These are phyloP conservation scores for Pterocles gutturalis DNA, from an alignment of 2,113 vertebrate genomes.

Conservation along the genomic window DNA sequence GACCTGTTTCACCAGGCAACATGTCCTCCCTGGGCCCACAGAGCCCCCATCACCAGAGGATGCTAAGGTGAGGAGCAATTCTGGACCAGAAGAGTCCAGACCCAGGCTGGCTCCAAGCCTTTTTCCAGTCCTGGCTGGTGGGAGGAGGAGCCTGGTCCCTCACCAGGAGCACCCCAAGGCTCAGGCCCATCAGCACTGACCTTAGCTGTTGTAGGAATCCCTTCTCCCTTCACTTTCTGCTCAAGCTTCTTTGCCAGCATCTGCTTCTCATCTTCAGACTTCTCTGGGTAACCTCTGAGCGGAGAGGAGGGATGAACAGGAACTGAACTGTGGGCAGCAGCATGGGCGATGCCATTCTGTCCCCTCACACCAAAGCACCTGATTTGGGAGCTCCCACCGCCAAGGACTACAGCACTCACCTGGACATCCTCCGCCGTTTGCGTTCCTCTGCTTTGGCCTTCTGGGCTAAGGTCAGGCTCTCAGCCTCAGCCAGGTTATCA, in stretches of 20 bases:
- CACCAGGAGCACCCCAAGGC: neutral
- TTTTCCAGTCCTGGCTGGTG: neutral
- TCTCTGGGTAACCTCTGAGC: conserved; percentile 86
- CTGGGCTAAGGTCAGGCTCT: conserved; percentile 94
- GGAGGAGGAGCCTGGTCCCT: neutral
- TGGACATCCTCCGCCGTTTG: conserved; percentile 86
- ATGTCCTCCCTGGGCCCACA: neutral
- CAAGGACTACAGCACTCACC: conserved; percentile 66
- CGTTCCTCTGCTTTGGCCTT: conserved; percentile 94
- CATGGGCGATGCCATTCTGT: neutral
- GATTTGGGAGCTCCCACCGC: fast-evolving
- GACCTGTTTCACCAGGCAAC: neutral
- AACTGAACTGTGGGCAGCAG: neutral
- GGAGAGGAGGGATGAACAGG: neutral
- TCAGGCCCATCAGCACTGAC: conserved; percentile 65
- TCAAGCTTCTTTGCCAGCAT: conserved; percentile 90
- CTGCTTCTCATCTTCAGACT: conserved; percentile 91
- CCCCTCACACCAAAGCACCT: neutral
- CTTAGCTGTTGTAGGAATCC: conserved; percentile 95
- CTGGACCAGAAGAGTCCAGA: neutral
- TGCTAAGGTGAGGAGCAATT: fast-evolving
- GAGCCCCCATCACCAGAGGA: neutral
- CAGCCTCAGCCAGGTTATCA: conserved; percentile 94
- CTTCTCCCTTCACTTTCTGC: conserved; percentile 90
- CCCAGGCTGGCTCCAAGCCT: neutral